Percentiles rank a stretch among this genome's conserved stretches.
Evolutionary conservation across 2,888 invertebrate species (phyloP).

Genomic region (Tetheella fluctuosa): DNA sequence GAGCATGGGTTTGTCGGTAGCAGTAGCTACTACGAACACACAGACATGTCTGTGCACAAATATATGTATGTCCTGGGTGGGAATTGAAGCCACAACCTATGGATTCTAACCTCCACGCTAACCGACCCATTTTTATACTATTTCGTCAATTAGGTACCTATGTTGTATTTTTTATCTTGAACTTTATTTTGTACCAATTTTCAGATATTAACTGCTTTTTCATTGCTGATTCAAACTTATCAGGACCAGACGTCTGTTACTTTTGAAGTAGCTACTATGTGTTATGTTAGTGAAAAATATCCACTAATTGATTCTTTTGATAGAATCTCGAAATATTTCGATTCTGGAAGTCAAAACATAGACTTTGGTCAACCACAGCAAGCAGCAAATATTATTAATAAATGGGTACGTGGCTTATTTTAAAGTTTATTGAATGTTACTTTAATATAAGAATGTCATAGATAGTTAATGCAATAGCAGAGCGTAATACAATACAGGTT

Average conservation of each 20-base stretch:
- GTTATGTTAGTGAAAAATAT: slow-evolving; percentile 28
- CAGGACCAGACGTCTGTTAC: slow-evolving; percentile 17
- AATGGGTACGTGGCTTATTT: slow-evolving; percentile 43
- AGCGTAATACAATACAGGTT: no score
- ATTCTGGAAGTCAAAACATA: slow-evolving; percentile 37
- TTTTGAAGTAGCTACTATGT: slow-evolving; percentile 37
- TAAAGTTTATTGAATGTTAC: background rate
- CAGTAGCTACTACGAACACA: no score
- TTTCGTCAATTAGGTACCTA: no score
- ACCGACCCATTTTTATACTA: no score
- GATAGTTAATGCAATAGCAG: background rate
- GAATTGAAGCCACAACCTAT: no score
- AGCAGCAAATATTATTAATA: slow-evolving; percentile 48
- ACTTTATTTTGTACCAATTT: slow-evolving; percentile 18
- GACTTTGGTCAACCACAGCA: slow-evolving; percentile 36
- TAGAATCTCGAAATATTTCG: slow-evolving; percentile 30
- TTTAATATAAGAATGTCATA: no score
- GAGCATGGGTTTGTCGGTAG: no score
- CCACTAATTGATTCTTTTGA: slow-evolving; percentile 30
- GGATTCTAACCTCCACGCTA: no score
- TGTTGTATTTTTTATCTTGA: background rate
- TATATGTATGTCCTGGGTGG: no score
- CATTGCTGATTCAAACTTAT: background rate
- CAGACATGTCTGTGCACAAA: no score
- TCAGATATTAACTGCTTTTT: slow-evolving; percentile 32